Base-by-base conservation (phyloP, 1,140 invertebrate species). In the Zophobas morio region DNA sequence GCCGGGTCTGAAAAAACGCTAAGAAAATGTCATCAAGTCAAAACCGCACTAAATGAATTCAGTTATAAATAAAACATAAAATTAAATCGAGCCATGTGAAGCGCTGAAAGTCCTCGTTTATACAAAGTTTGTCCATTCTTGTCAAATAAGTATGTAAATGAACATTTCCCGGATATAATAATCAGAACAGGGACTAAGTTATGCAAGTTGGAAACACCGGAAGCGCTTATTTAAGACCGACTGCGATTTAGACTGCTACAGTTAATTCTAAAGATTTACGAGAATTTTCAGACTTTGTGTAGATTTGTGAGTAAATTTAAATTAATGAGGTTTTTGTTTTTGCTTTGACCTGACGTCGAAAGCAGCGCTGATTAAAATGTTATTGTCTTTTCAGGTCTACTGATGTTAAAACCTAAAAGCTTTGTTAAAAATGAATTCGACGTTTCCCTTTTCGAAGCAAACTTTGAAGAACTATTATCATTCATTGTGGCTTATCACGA, bases 111-210 rank as follows among this genome's bases (percentile, higher is more conserved):
- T 39, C 47, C 70, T 72, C 70, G 70, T 51, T 54, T 72, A 54
- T 72, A 72, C 51, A 51, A 72, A 72, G 36, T 72, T 72, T 72
- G 70, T 51, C 51, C 70, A 54, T 72, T 72, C 70, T 72, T 72
- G 70, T 72, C 70, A 72, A 72, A 72, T 72, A 72, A 72, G 36
- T 72, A 72, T 72, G 70, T 75, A 75, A 75, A 75, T 75, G 56
- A 66, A 60, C 57, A 75, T 75, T 75, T 75, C 74, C 74, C 74
- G 74, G 74, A 75, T 75, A 60, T 63, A 75, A 75, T 75, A 75
- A 75, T 75, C 74, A 75, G 57, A 75, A 57, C 56, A 66, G 57
- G 74, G 74, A 60, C 74, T 51, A 60, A 70, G 57, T 57, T 75
- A 75, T 75, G 57, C 57, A 75, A 75, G 74, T 75, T 75, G 74